Conservation (phyloP, 2,797 vertebrate genomes). For the Betta splendens region DNA sequence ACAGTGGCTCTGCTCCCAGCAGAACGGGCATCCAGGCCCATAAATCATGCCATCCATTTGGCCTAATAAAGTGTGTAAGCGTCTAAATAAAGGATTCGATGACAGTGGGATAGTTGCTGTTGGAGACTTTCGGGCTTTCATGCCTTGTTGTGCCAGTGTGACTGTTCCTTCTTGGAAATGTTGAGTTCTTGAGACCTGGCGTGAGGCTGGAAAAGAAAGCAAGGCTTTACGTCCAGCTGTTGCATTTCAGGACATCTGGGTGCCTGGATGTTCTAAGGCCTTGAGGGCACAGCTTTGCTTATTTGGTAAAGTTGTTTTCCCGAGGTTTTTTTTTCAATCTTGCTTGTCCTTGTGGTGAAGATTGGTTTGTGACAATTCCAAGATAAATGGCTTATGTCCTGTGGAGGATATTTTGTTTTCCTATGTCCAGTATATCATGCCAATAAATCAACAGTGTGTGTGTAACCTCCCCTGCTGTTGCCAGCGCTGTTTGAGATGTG, state of each 20-base stretch:
- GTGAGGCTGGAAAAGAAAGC: constrained; percentile 1
- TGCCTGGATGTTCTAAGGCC: constrained; percentile 7
- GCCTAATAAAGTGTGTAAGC: constrained; percentile 19
- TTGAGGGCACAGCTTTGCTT: constrained; percentile 50
- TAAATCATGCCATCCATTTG: constrained; percentile 18
- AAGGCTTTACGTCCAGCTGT: background rate
- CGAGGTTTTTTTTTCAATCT: constrained; percentile 59
- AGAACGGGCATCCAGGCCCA: constrained; percentile 28
- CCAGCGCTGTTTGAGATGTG: constrained; percentile 58
- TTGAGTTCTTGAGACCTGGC: background rate
- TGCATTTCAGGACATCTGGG: constrained; percentile 1
- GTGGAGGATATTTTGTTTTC: constrained; percentile 74
- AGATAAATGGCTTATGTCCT: constrained; percentile 68
- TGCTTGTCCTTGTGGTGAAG: constrained; percentile 67
- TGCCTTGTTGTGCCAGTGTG: background rate
- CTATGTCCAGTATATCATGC: constrained; percentile 72
- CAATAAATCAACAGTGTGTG: constrained; percentile 74
- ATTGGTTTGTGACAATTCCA: constrained; percentile 70
- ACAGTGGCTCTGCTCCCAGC: constrained; percentile 38
- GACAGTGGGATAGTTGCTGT: constrained; percentile 8
- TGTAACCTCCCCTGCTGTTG: constrained; percentile 59
- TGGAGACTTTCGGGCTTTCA: background rate
- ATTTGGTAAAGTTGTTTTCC: constrained; percentile 52
- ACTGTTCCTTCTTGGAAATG: constrained; percentile 10
- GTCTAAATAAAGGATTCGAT: constrained; percentile 15